Evolutionary conservation across 1,140 invertebrate species (phyloP).

Genomic region (Eurosta solidaginis): DNA sequence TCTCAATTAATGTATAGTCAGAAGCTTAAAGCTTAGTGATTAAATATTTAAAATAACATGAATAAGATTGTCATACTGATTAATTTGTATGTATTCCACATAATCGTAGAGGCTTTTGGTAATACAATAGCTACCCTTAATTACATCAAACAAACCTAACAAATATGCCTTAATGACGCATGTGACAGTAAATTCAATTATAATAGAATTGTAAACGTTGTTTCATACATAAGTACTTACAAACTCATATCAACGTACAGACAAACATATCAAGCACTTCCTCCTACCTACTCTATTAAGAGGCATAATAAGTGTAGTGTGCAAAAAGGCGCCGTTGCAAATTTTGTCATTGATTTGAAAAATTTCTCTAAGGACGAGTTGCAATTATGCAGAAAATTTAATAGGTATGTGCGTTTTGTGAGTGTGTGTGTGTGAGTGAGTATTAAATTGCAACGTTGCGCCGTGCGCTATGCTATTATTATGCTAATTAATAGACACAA

Average conservation of each 20-base stretch:
- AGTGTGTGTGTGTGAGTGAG: background rate
- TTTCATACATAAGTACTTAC: too few relatives aligned
- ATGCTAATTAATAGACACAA: slow-evolving; percentile 23
- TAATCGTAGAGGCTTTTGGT: background rate
- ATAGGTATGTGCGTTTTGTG: background rate
- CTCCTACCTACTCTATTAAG: too few relatives aligned
- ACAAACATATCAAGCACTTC: too few relatives aligned
- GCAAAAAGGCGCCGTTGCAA: slow-evolving; percentile 4
- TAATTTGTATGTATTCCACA: background rate
- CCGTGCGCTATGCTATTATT: slow-evolving; percentile 25
- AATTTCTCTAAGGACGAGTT: background rate
- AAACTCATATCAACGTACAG: background rate
- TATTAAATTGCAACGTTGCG: slow-evolving; percentile 1
- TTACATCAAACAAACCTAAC: background rate
- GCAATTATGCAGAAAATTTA: background rate
- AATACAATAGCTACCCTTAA: background rate
- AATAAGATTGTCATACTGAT: slow-evolving; percentile 7
- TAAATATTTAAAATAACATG: background rate
- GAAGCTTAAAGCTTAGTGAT: background rate
- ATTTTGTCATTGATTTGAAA: slow-evolving; percentile 25
- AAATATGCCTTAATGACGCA: background rate
- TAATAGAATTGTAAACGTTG: background rate
- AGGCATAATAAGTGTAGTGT: background rate
- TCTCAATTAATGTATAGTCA: too few relatives aligned
- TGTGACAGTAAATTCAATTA: slow-evolving; percentile 19